Conservation (phyloP, 2,888 invertebrate genomes). For the Hydraecia micacea region DNA sequence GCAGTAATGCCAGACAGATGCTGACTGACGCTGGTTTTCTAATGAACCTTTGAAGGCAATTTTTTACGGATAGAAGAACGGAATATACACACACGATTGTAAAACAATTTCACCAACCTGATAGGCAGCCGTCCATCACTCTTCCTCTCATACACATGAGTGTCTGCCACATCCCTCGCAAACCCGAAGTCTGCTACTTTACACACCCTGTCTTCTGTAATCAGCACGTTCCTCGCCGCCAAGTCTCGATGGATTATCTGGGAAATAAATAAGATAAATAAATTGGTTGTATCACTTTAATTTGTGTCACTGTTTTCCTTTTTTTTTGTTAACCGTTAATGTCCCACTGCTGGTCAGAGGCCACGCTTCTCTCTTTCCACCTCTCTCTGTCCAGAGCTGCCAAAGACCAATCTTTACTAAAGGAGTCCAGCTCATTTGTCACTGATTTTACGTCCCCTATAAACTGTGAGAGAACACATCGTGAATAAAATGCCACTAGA, state of each 20-base stretch:
- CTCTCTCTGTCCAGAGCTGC: neutral
- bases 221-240: constrained; percentile 96
- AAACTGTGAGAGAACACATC: no score
- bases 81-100: neutral
- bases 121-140: constrained; percentile 95
- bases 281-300: neutral
- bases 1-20: neutral
- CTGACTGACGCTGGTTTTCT: neutral
- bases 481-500: no score
- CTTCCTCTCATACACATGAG: constrained; percentile 96
- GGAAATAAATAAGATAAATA: constrained; percentile 49
- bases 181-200: constrained; percentile 99
- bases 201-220: constrained; percentile 96
- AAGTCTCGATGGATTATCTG: constrained; percentile 97
- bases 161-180: constrained; percentile 96
- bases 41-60: neutral
- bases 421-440: neutral
- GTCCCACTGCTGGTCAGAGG: neutral
- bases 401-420: no score
- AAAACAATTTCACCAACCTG: constrained; percentile 81
- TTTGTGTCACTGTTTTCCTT: no score
- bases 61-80: neutral
- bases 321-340: neutral
- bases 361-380: neutral
- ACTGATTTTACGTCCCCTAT: neutral